Evolutionary conservation across 2,113 vertebrate genomes (phyloP).

Genomic region (Mellivora capensis): DNA sequence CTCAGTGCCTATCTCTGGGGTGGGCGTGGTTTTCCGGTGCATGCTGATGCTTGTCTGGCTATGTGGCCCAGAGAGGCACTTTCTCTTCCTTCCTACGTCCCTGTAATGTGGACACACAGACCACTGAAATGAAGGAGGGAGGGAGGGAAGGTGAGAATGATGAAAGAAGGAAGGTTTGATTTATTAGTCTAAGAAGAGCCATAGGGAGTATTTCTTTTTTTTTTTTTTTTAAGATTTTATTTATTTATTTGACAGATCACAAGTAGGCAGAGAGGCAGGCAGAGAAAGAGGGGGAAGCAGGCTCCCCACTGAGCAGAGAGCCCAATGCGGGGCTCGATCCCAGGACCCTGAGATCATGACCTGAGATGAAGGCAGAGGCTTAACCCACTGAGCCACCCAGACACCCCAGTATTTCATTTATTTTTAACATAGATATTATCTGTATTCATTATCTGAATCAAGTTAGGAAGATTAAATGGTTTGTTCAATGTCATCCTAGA

Average conservation of each 20-base stretch:
- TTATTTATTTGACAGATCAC: too few species aligned
- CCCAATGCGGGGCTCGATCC: too few species aligned
- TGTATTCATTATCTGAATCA: neutral
- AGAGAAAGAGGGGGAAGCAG: too few species aligned
- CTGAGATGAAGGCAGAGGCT: too few species aligned
- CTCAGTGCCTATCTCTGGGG: neutral
- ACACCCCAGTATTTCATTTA: neutral
- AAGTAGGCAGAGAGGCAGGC: too few species aligned
- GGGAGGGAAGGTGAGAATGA: neutral
- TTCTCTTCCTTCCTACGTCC: fast-evolving
- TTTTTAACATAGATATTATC: neutral
- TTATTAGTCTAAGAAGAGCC: neutral
- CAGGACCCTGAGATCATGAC: too few species aligned
- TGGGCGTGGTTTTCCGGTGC: neutral
- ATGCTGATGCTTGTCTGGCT: neutral
- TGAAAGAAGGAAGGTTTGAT: neutral
- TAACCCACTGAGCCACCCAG: too few species aligned
- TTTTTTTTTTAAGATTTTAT: too few species aligned
- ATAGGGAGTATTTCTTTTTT: neutral
- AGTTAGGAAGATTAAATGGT: neutral
- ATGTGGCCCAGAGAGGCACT: fast-evolving
- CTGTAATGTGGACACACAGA: neutral
- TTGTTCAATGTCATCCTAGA: neutral
- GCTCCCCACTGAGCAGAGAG: too few species aligned
- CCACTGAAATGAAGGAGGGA: neutral